phyloP scores from a whole-genome alignment of 2,113 vertebrate genomes.

The Cranoglanis bouderius region DNA sequence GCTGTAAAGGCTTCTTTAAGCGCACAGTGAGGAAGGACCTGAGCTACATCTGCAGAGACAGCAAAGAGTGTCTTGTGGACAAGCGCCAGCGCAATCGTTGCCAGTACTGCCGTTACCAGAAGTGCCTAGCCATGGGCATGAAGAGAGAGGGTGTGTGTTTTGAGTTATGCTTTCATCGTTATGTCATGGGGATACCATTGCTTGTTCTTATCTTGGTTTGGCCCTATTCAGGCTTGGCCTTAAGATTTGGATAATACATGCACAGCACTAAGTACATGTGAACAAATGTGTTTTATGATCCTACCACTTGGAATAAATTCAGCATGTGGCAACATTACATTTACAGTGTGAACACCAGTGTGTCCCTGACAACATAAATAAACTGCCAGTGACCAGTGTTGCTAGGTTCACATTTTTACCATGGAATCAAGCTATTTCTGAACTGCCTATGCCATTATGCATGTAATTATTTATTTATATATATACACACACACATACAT shows the following conservation, averaged over 20 bases:
- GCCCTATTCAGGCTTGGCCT: neutral
- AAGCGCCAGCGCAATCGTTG: conserved; percentile 97
- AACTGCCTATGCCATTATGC: neutral
- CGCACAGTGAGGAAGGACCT: conserved; percentile 94
- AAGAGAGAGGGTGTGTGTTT: conserved; percentile 87
- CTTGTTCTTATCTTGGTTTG: neutral
- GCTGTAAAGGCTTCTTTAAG: conserved; percentile 98
- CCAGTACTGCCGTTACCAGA: conserved; percentile 98
- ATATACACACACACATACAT: no score
- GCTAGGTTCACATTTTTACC: neutral
- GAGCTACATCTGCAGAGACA: conserved; percentile 93
- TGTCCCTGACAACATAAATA: neutral
- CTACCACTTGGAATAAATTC: neutral
- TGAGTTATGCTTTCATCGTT: neutral
- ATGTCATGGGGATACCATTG: neutral
- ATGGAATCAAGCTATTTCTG: neutral
- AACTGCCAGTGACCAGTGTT: neutral
- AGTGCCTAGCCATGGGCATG: conserved; percentile 97
- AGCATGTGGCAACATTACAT: neutral
- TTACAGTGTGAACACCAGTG: neutral
- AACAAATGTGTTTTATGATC: neutral
- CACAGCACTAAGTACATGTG: neutral
- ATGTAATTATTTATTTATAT: no score
- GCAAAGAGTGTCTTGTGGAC: conserved; percentile 94
- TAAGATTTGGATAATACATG: neutral